Evolutionary conservation across 2,888 invertebrate genomes (phyloP), one percentile per base, ranked within the genome.

Genomic region (Oscheius myriophilus): DNA sequence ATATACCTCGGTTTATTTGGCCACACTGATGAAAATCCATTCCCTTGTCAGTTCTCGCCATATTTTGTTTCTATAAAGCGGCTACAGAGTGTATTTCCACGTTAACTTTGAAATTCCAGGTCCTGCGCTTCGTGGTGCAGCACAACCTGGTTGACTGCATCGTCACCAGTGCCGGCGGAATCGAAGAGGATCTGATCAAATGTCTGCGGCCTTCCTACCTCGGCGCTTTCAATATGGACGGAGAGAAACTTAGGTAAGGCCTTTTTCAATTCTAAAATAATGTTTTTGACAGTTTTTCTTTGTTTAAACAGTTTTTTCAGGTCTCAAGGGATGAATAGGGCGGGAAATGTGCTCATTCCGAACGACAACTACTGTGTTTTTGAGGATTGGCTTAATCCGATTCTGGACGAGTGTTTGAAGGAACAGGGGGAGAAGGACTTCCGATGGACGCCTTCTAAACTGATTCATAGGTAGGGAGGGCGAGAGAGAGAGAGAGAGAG

Each of bases 151-250:
- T 98, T 42, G 98, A 99, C 88, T 95, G 95, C 86, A 90, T 99
- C 75, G 97, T 98, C 0, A 93, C 97, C 0, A 95, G 96, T 14
- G 98, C 97, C 0, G 98, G 98, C 0, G 98, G 98, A 0, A 90
- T 99, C 0, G 98, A 99, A 88, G 98, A 99, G 88, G 98, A 99
- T 89, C 91, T 98, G 54, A 98, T 99, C 52, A 99, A 99, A 89
- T 98, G 98, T 87, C 89, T 99, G 65, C 94, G 94, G 1, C 93
- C 95, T 0, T 97, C 96, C 0, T 96, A 91, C 83, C 87, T 98
- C 61, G 98, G 97, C 0, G 55, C 69, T 53, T 80, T 78, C 70
- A 70, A 67, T 39, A 70, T 77, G 72, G 73, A 76, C 21, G 82
- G 84, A 18, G 67, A 72, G 21, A 84, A 85, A 55, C 89, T 96